These are phyloP conservation scores for Drosophila parthenogenetica DNA, from an alignment of 2,888 invertebrate genomes.

Conservation along the genomic window DNA sequence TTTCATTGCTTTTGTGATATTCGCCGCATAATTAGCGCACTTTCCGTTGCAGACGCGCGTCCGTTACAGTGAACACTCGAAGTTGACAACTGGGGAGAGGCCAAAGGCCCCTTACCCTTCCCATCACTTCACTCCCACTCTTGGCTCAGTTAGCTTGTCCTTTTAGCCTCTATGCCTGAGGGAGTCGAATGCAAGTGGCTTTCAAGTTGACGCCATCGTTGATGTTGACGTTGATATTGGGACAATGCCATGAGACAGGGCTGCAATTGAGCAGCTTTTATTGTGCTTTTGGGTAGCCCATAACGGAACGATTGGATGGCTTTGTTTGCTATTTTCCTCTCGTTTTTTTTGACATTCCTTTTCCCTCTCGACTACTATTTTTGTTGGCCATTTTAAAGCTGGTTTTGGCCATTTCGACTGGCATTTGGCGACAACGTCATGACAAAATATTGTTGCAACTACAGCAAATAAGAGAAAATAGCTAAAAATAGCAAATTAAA, in stretches of 20 bases:
- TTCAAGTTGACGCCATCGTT: conserved; percentile 41
- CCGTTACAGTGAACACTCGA: conserved; percentile 23
- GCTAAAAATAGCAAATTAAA: no score
- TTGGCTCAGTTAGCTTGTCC: neutral
- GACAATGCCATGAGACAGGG: conserved; percentile 19
- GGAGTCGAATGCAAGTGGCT: conserved; percentile 32
- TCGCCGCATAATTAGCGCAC: conserved; percentile 64
- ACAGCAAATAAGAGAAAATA: no score
- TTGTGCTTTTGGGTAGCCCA: conserved; percentile 48
- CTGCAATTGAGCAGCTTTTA: conserved; percentile 60
- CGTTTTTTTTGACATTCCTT: neutral
- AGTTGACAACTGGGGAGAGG: conserved; percentile 9
- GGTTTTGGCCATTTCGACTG: conserved; percentile 11
- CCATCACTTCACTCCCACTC: neutral
- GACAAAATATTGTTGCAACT: conserved; percentile 34
- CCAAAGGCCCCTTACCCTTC: neutral
- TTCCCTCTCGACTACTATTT: neutral
- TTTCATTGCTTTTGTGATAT: conserved; percentile 31
- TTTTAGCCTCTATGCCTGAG: conserved; percentile 6
- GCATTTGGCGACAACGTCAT: conserved; percentile 22
- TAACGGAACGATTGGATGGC: conserved; percentile 41
- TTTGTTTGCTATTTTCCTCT: conserved; percentile 43
- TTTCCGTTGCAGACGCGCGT: conserved; percentile 45
- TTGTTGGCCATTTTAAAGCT: conserved; percentile 4
- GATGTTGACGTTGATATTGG: conserved; percentile 43